Conservation (phyloP, 2,797 vertebrate species). For the Chelon labrosus region DNA sequence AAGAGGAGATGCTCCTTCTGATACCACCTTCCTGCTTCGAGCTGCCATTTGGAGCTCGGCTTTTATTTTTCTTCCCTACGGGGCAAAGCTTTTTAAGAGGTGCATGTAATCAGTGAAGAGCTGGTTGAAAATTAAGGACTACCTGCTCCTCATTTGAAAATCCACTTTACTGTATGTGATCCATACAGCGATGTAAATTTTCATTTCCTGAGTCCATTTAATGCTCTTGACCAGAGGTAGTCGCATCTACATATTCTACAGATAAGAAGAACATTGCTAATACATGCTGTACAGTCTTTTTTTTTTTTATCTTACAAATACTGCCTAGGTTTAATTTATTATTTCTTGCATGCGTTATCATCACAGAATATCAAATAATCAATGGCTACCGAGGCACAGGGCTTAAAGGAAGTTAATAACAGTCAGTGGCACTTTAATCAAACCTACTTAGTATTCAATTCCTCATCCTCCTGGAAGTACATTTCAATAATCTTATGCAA, state of each 20-base stretch:
- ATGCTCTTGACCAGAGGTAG: background rate
- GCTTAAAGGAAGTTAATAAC: background rate
- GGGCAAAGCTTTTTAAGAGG: background rate
- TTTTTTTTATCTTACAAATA: too few species aligned
- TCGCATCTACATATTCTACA: background rate
- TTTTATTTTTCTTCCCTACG: background rate
- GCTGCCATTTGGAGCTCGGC: background rate
- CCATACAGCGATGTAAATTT: background rate
- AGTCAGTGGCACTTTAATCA: conserved; percentile 25
- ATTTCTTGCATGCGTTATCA: background rate
- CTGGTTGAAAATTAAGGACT: background rate
- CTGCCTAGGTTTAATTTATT: too few species aligned
- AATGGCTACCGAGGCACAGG: background rate
- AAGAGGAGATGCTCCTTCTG: background rate
- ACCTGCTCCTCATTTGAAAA: background rate
- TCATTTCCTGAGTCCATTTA: too few species aligned
- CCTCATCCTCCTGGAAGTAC: background rate
- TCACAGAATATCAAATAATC: conserved; percentile 18
- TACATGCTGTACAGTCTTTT: too few species aligned
- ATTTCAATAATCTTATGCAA: background rate
- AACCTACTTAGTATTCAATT: conserved; percentile 24
- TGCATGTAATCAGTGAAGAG: background rate
- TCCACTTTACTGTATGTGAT: background rate
- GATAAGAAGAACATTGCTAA: too few species aligned
- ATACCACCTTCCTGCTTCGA: background rate